Evolutionary conservation across 2,113 vertebrate genomes (phyloP).

Genomic region (Porphyrio hochstetteri): DNA sequence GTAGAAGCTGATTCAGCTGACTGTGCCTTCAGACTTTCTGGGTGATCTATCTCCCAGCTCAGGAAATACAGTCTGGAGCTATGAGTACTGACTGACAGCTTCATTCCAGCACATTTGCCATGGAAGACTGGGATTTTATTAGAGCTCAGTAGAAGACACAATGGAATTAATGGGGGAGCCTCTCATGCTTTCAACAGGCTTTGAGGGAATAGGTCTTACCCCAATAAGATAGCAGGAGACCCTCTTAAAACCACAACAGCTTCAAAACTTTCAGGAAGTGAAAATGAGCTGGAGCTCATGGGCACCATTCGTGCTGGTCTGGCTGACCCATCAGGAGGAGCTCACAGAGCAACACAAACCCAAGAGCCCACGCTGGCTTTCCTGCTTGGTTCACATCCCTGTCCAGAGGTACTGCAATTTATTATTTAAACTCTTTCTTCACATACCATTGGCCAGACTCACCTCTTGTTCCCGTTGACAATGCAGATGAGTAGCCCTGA

Average conservation of each 20-base stretch:
- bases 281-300: neutral
- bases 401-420: neutral
- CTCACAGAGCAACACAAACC: neutral
- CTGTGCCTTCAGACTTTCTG: neutral
- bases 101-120: slow-evolving; percentile 4
- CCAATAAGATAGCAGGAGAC: neutral
- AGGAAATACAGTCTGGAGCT: neutral
- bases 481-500: neutral
- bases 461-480: neutral
- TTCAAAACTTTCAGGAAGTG: neutral
- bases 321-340: neutral
- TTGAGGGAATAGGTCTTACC: neutral
- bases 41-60: neutral
- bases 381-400: neutral
- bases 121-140: neutral
- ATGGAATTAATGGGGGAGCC: neutral
- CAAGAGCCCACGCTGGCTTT: neutral
- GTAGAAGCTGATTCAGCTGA: neutral
- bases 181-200: neutral
- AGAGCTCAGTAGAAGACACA: neutral
- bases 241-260: neutral
- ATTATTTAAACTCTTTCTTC: neutral
- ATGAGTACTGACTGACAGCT: slow-evolving; percentile 19
- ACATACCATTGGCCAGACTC: neutral
- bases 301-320: neutral